phyloP scores from a whole-genome alignment of 2,888 invertebrate genomes.

The Carpatolechia fugitivella region DNA sequence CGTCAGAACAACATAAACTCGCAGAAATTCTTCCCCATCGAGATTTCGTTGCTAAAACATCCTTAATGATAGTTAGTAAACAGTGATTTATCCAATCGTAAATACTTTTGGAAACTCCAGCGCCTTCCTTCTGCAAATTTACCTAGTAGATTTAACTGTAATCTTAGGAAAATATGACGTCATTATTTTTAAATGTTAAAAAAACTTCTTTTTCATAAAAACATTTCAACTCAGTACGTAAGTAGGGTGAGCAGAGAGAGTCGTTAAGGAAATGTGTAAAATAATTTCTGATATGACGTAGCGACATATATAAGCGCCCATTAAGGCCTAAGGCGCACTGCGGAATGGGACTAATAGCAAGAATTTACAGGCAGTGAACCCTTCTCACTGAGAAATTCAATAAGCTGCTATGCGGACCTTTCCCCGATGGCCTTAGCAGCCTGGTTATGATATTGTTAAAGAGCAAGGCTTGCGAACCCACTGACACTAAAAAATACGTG shows the following conservation, averaged over 20 bases:
- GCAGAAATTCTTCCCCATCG: too few species aligned
- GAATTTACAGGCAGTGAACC: slow-evolving; percentile 45
- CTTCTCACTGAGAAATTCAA: slow-evolving; percentile 26
- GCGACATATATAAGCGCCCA: neutral
- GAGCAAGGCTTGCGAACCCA: slow-evolving; percentile 43
- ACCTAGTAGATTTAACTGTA: too few species aligned
- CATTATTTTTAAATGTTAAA: too few species aligned
- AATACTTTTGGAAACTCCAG: too few species aligned
- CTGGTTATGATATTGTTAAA: slow-evolving; percentile 61
- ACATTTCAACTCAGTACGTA: too few species aligned
- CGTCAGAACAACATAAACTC: too few species aligned
- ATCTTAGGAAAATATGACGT: too few species aligned
- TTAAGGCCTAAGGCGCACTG: slow-evolving; percentile 11
- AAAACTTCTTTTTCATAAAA: too few species aligned
- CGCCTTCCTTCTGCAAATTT: too few species aligned
- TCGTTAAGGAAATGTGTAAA: neutral
- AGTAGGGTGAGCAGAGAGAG: neutral
- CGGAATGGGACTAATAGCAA: slow-evolving; percentile 38
- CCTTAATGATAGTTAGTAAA: too few species aligned
- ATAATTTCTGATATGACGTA: neutral
- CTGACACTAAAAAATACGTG: slow-evolving; percentile 62
- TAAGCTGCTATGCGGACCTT: slow-evolving; percentile 12
- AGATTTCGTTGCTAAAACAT: too few species aligned
- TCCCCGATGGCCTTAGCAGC: slow-evolving; percentile 16
- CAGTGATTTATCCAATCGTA: too few species aligned